A percentile compares a stretch with the other conserved stretches of the same genome.
These are phyloP conservation scores for Atractosteus spatula DNA, from an alignment of 2,113 vertebrate genomes.

Conservation along the genomic window DNA sequence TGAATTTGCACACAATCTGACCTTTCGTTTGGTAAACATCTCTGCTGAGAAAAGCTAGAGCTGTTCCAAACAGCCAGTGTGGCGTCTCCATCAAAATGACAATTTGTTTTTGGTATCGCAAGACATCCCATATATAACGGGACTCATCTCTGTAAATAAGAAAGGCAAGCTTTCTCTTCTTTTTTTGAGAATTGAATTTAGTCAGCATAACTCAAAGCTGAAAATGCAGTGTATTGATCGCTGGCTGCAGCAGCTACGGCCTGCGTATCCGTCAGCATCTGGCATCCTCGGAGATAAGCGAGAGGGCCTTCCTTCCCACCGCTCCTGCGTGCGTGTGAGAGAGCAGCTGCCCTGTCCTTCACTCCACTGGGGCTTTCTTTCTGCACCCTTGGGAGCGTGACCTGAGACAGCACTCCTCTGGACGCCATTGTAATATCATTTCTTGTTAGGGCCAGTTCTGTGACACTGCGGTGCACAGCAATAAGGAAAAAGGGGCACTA, in stretches of 20 bases:
- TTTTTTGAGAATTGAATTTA: constrained; percentile 2
- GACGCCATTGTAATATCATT: too few species aligned
- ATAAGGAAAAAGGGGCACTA: too few species aligned
- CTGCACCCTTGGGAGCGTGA: constrained; percentile 11
- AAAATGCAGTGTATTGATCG: constrained; percentile 9
- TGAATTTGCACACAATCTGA: constrained; percentile 43
- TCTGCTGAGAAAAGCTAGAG: constrained; percentile 44
- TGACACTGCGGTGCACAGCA: too few species aligned
- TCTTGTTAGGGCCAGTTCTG: too few species aligned
- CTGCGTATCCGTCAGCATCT: background rate
- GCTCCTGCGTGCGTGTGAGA: background rate
- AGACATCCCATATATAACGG: constrained; percentile 44
- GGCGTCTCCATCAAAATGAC: constrained; percentile 58
- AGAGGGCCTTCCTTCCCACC: constrained; percentile 14
- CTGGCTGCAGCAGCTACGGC: background rate
- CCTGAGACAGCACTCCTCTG: background rate
- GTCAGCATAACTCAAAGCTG: constrained; percentile 1
- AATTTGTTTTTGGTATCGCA: constrained; percentile 54
- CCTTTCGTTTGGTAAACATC: constrained; percentile 58
- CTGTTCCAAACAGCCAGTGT: constrained; percentile 52
- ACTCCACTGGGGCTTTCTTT: constrained; percentile 4
- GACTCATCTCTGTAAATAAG: constrained; percentile 49
- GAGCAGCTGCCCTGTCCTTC: constrained; percentile 14
- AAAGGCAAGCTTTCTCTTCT: constrained; percentile 15
- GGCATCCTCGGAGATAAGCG: constrained; percentile 15